Evolutionary conservation across 2,888 invertebrate species (phyloP).

Genomic region (Melanostoma scalare): DNA sequence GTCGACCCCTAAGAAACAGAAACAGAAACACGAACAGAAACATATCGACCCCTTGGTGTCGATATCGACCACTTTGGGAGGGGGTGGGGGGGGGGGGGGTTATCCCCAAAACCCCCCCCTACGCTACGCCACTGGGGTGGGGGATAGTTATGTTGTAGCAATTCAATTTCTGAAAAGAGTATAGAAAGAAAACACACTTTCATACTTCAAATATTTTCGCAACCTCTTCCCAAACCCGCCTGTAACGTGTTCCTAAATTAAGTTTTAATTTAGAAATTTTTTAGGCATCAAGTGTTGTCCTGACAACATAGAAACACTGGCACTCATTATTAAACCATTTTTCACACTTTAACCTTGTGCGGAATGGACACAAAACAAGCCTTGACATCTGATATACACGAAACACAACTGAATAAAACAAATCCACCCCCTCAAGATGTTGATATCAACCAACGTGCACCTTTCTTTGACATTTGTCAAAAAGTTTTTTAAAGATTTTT

Average conservation of each 20-base stretch:
- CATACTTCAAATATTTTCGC: too few relatives aligned
- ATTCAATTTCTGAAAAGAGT: too few relatives aligned
- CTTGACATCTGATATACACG: conserved; percentile 10
- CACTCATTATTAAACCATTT: conserved; percentile 45
- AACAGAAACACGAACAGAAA: too few relatives aligned
- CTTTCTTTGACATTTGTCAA: conserved; percentile 60
- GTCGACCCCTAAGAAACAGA: too few relatives aligned
- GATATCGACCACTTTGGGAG: too few relatives aligned
- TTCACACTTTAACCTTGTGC: conserved; percentile 8
- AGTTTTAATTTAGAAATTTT: too few relatives aligned
- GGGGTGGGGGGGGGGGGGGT: too few relatives aligned
- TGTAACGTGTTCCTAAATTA: neutral
- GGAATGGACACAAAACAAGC: conserved; percentile 18
- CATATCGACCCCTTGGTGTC: too few relatives aligned
- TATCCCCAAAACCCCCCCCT: too few relatives aligned
- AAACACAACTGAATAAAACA: conserved; percentile 47
- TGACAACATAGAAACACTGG: conserved; percentile 3
- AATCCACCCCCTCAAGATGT: conserved; percentile 6
- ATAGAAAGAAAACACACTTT: too few relatives aligned
- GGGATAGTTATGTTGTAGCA: too few relatives aligned
- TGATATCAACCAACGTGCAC: conserved; percentile 17
- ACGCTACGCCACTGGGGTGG: too few relatives aligned
- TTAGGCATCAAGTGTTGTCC: neutral
- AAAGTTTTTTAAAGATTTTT: conserved; percentile 24
- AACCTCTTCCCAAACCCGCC: neutral